Percentiles rank a stretch among this genome's conserved stretches.
These are phyloP conservation scores for Amphipyra berbera DNA, from an alignment of 2,888 invertebrate genomes.

Conservation along the genomic window DNA sequence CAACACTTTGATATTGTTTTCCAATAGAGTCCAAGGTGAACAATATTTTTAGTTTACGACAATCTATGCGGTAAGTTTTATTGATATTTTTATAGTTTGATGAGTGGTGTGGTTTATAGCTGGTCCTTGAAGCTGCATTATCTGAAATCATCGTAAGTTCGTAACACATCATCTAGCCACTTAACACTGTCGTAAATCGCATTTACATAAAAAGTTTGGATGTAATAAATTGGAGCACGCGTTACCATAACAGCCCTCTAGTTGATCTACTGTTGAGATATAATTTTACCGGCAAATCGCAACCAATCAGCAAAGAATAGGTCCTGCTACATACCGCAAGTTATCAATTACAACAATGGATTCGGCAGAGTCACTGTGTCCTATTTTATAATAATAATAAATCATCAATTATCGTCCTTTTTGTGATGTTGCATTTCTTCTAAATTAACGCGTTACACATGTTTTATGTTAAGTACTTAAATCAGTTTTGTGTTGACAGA, in stretches of 20 bases:
- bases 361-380: too few relatives aligned
- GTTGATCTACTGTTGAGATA: background rate
- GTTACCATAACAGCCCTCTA: background rate
- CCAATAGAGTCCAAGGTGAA: constrained; percentile 44
- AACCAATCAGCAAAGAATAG: too few relatives aligned
- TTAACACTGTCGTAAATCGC: constrained; percentile 69
- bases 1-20: constrained; percentile 23
- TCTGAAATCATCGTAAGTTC: constrained; percentile 58
- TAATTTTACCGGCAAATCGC: background rate
- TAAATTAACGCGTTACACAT: too few relatives aligned
- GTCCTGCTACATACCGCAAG: too few relatives aligned
- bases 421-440: too few relatives aligned
- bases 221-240: constrained; percentile 19
- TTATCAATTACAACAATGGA: too few relatives aligned
- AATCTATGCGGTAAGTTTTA: constrained; percentile 33
- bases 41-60: constrained; percentile 51
- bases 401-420: too few relatives aligned
- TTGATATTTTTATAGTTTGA: constrained; percentile 47
- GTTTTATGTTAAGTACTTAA: too few relatives aligned
- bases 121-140: constrained; percentile 70
- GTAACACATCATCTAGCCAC: constrained; percentile 59
- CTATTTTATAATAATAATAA: too few relatives aligned
- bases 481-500: too few relatives aligned
- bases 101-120: constrained; percentile 48
- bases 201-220: constrained; percentile 59